Percentiles rank a stretch among this genome's conserved stretches.
These are phyloP conservation scores for Charaxes varanes DNA, from an alignment of 1,140 invertebrate genomes.

Conservation along the genomic window DNA sequence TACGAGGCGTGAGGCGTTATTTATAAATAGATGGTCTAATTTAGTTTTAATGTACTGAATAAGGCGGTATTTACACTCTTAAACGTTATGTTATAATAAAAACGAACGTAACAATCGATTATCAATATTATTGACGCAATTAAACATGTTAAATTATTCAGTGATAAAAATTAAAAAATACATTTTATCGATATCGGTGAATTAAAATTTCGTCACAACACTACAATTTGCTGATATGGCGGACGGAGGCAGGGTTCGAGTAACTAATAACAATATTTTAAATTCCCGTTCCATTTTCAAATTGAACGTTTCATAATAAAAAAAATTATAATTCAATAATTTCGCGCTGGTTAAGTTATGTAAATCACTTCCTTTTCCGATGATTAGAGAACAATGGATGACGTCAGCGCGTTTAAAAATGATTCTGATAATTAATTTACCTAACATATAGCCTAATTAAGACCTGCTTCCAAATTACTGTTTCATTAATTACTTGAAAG, in stretches of 20 bases:
- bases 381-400: slow-evolving; percentile 31
- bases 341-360: not conserved
- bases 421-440: not conserved
- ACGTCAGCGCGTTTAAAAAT: slow-evolving; percentile 28
- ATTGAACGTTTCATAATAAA: not conserved
- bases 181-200: slow-evolving; percentile 40
- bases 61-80: slow-evolving; percentile 15
- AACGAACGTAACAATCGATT: too few relatives aligned
- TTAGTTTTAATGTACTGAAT: slow-evolving; percentile 20
- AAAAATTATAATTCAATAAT: not conserved
- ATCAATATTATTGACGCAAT: slow-evolving; percentile 2
- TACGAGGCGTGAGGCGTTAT: slow-evolving; percentile 20
- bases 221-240: slow-evolving; percentile 40
- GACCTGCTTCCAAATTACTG: too few relatives aligned
- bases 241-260: slow-evolving; percentile 26
- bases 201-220: slow-evolving; percentile 24
- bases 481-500: too few relatives aligned
- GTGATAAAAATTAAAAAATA: slow-evolving; percentile 17
- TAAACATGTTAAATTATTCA: not conserved
- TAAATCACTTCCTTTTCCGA: slow-evolving; percentile 6
- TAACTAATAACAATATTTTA: slow-evolving; percentile 24
- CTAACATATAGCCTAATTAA: too few relatives aligned
- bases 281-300: slow-evolving; percentile 1
- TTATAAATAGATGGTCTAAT: slow-evolving; percentile 34
- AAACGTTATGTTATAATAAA: not conserved